Percentiles rank a stretch among this genome's conserved stretches.
Evolutionary conservation across 2,797 vertebrate genomes (phyloP).

Genomic region (Chelidonichthys spinosus): DNA sequence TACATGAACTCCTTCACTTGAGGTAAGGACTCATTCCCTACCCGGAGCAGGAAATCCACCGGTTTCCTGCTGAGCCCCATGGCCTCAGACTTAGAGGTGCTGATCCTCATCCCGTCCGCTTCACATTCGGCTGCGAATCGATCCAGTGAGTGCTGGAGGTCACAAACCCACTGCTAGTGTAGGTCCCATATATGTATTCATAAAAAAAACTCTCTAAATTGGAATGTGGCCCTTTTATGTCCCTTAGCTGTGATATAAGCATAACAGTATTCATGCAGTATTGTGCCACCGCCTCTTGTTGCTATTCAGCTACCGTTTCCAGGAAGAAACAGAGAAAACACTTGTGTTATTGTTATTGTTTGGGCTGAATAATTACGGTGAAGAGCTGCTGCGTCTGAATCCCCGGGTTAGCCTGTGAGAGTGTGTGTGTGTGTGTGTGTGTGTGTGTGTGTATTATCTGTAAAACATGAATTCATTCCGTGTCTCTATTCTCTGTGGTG

Average conservation of each 20-base stretch:
- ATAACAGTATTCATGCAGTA: not conserved
- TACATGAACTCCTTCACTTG: too few relatives aligned
- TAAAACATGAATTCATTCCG: not conserved
- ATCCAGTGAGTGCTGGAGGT: too few relatives aligned
- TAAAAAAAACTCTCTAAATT: too few relatives aligned
- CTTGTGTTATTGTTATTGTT: slow-evolving; percentile 5
- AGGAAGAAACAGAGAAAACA: not conserved
- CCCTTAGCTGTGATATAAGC: not conserved
- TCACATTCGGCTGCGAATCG: too few relatives aligned
- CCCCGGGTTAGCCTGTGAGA: not conserved
- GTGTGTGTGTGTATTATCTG: not conserved
- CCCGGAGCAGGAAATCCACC: too few relatives aligned
- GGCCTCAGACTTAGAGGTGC: too few relatives aligned
- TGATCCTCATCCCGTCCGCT: too few relatives aligned
- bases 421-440: not conserved
- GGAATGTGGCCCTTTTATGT: too few relatives aligned
- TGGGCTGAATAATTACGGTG: slow-evolving; percentile 9
- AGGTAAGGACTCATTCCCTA: too few relatives aligned
- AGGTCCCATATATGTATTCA: too few relatives aligned
- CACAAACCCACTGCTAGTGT: too few relatives aligned
- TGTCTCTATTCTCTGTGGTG: slow-evolving; percentile 16
- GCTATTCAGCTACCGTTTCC: slow-evolving; percentile 6
- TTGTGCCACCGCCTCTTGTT: not conserved
- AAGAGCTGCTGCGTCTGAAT: slow-evolving; percentile 1
- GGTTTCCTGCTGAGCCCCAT: too few relatives aligned